These are phyloP conservation scores for Ophraella communa DNA, from an alignment of 2,888 invertebrate genomes.

Conservation along the genomic window DNA sequence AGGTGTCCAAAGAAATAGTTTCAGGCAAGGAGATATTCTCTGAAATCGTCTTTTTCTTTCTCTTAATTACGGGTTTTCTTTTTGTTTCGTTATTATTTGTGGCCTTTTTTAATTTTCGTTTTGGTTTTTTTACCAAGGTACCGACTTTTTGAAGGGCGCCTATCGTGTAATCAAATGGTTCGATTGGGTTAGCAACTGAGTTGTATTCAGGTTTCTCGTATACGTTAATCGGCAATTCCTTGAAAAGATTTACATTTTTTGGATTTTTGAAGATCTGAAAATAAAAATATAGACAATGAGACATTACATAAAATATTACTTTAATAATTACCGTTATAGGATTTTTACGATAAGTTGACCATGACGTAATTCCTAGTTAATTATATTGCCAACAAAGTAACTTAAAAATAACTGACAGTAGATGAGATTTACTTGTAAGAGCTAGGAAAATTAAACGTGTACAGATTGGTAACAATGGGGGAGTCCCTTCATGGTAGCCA, in stretches of 20 bases:
- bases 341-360: too few species aligned
- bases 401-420: too few species aligned
- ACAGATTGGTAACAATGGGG: too few species aligned
- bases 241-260: conserved; percentile 27
- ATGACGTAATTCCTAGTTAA: too few species aligned
- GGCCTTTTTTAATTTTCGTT: conserved; percentile 28
- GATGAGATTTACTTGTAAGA: too few species aligned
- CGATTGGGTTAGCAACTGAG: conserved; percentile 49
- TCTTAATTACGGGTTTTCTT: conserved; percentile 16
- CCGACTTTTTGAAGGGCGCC: conserved; percentile 36
- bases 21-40: conserved; percentile 23
- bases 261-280: conserved; percentile 7
- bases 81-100: conserved; percentile 33
- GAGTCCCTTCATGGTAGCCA: too few species aligned
- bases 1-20: conserved; percentile 40
- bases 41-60: conserved; percentile 30
- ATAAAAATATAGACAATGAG: background rate
- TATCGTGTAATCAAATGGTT: conserved; percentile 48
- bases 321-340: too few species aligned
- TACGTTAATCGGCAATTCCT: conserved; percentile 44
- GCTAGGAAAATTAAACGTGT: too few species aligned
- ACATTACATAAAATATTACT: too few species aligned
- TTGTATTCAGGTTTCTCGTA: conserved; percentile 55
- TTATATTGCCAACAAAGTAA: too few species aligned
- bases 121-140: conserved; percentile 34